These are phyloP conservation scores for Cottoperca gobio DNA, from an alignment of 2,797 vertebrate genomes.

Conservation along the genomic window DNA sequence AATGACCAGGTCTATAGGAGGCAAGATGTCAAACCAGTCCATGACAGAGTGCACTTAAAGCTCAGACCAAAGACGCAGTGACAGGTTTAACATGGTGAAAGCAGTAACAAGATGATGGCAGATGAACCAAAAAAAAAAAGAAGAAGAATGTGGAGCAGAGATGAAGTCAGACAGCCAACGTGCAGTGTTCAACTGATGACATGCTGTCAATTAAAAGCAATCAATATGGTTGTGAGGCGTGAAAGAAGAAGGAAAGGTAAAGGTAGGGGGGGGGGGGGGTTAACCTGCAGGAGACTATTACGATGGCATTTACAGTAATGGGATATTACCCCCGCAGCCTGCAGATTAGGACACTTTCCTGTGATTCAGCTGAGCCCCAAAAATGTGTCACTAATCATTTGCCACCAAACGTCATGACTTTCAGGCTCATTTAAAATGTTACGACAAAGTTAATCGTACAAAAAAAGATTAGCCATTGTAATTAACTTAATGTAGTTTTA, in stretches of 20 bases:
- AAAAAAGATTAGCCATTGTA: background rate
- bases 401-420: conserved; percentile 35
- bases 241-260: conserved; percentile 47
- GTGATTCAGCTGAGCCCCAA: conserved; percentile 35
- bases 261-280: conserved; percentile 28
- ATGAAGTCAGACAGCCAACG: conserved; percentile 63
- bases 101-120: conserved; percentile 44
- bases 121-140: conserved; percentile 22
- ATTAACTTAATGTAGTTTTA: background rate
- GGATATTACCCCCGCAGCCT: conserved; percentile 41
- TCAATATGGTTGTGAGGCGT: conserved; percentile 66
- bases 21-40: conserved; percentile 44
- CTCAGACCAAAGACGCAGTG: conserved; percentile 37
- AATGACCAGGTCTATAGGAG: conserved; percentile 35
- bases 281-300: conserved; percentile 47
- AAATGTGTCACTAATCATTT: conserved; percentile 37
- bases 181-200: conserved; percentile 72
- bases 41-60: conserved; percentile 37
- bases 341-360: conserved; percentile 34
- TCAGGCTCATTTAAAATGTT: conserved; percentile 22
- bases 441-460: conserved; percentile 1
- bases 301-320: conserved; percentile 40
- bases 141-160: conserved; percentile 49
- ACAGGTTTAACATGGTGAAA: conserved; percentile 41
- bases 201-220: conserved; percentile 75